Percentiles rank a stretch among this genome's conserved stretches.
phyloP scores from a whole-genome alignment of 2,797 vertebrate genomes.

The Phoebastria nigripes region DNA sequence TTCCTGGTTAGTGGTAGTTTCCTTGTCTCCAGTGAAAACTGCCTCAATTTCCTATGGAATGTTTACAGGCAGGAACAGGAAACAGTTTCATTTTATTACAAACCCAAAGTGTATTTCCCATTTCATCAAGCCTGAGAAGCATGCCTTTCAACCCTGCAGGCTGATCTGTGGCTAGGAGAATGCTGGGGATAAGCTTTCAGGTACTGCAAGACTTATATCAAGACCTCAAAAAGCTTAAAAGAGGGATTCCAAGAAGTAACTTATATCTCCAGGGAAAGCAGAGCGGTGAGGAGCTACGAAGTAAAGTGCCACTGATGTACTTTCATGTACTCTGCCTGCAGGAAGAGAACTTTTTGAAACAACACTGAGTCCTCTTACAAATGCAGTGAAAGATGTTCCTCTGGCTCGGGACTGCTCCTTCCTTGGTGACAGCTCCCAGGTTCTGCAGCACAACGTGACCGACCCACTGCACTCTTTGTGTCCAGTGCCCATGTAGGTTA shows the following conservation, averaged over 20 bases:
- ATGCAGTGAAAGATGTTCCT: background rate
- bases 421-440: background rate
- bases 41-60: slow-evolving; percentile 51
- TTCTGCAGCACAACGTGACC: background rate
- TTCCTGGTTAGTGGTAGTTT: slow-evolving; percentile 13
- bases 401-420: background rate
- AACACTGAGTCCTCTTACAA: background rate
- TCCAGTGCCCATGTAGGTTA: background rate
- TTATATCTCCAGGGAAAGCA: background rate
- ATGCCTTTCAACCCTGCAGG: background rate
- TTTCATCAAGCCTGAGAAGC: background rate
- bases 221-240: background rate
- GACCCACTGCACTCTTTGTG: background rate
- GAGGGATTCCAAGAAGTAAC: background rate
- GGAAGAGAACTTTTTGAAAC: background rate
- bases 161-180: background rate
- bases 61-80: slow-evolving; percentile 28
- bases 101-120: background rate
- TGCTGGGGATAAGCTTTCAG: background rate
- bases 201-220: background rate
- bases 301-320: background rate
- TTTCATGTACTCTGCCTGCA: background rate
- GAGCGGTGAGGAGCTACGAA: rapidly evolving
- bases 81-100: slow-evolving; percentile 16
- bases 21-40: slow-evolving; percentile 28